phyloP scores from a whole-genome alignment of 2,797 vertebrate species.

The Characodon lateralis region DNA sequence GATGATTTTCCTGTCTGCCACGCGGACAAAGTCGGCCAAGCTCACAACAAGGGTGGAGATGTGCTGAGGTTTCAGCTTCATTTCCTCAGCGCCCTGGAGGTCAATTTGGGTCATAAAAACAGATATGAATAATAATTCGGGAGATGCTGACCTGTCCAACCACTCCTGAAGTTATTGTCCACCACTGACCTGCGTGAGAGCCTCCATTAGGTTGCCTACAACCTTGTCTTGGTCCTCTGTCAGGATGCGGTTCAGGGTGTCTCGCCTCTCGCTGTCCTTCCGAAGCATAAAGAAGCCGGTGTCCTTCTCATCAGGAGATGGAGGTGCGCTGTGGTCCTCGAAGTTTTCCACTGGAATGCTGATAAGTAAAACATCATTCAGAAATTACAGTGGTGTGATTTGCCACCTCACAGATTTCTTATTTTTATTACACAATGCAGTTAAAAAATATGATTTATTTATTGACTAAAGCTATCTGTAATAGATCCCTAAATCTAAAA shows the following conservation, averaged over 20 bases:
- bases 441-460: not conserved
- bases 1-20: conserved; percentile 96
- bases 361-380: conserved; percentile 2
- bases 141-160: not conserved
- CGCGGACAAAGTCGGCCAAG: conserved; percentile 92
- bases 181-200: conserved; percentile 87
- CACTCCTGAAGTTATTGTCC: not conserved
- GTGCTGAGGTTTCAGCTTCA: conserved; percentile 89
- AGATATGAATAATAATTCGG: not conserved
- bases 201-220: conserved; percentile 92
- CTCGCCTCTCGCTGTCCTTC: conserved; percentile 96
- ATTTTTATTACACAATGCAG: too few relatives aligned
- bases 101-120: not conserved
- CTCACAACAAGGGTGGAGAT: conserved; percentile 90
- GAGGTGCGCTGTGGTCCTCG: conserved; percentile 97
- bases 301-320: conserved; percentile 97
- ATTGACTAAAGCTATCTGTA: too few relatives aligned
- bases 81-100: conserved; percentile 90
- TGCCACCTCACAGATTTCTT: not conserved
- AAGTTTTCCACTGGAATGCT: conserved; percentile 99
- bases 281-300: conserved; percentile 96
- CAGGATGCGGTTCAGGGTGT: conserved; percentile 93
- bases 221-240: conserved; percentile 94
- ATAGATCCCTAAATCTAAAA: not conserved
- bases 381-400: not conserved